These are phyloP conservation scores for Hirudo medicinalis DNA, from an alignment of 1,140 invertebrate species.

Conservation along the genomic window DNA sequence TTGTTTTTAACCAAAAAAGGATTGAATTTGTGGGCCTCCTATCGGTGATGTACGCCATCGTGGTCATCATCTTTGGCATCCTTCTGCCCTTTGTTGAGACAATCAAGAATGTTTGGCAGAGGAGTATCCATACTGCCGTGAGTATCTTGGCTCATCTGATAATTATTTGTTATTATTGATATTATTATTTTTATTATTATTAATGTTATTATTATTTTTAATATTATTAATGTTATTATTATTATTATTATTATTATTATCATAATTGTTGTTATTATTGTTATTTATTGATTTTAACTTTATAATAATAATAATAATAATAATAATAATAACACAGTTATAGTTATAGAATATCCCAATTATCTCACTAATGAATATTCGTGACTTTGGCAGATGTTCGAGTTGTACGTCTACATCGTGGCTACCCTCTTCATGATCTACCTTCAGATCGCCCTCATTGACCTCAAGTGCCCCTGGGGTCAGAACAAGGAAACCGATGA, in stretches of 20 bases:
- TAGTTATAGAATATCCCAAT: too few species aligned
- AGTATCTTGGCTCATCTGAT: neutral
- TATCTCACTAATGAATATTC: neutral
- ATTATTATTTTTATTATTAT: neutral
- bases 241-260: neutral
- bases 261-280: neutral
- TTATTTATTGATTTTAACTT: too few species aligned
- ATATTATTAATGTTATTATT: neutral
- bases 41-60: neutral
- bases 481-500: neutral
- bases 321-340: too few species aligned
- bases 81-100: neutral
- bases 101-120: neutral
- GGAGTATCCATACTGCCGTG: neutral
- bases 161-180: neutral
- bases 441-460: neutral
- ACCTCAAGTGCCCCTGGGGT: neutral
- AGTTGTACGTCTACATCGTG: slow-evolving; percentile 13
- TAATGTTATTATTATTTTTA: too few species aligned
- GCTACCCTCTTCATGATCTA: slow-evolving; percentile 11
- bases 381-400: neutral
- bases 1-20: neutral
- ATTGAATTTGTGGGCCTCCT: neutral
- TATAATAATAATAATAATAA: too few species aligned
- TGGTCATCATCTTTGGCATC: slow-evolving; percentile 3